phyloP scores from a whole-genome alignment of 2,888 invertebrate genomes.

The Diaprepes abbreviatus region DNA sequence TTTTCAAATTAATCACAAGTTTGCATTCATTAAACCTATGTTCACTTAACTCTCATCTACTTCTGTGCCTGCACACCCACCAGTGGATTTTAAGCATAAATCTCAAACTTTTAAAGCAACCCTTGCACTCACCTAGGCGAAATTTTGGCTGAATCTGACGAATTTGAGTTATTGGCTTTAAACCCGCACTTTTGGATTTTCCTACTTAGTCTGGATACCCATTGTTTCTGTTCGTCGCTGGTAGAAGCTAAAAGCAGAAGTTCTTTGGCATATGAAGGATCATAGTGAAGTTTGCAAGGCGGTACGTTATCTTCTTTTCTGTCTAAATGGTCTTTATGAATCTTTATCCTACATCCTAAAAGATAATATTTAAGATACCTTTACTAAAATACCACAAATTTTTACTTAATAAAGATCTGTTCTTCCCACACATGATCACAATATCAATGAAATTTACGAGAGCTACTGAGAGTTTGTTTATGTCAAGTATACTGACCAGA shows the following conservation, averaged over 20 bases:
- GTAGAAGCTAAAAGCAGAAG: slow-evolving; percentile 89
- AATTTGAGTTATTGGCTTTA: slow-evolving; percentile 82
- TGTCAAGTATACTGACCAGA: too few species aligned
- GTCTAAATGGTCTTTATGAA: slow-evolving; percentile 97
- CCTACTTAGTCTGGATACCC: slow-evolving; percentile 92
- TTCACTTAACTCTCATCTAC: slow-evolving; percentile 14
- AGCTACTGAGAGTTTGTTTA: too few species aligned
- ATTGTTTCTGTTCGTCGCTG: slow-evolving; percentile 90
- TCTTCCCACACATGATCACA: too few species aligned
- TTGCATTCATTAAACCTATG: background rate
- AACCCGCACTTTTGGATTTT: slow-evolving; percentile 95
- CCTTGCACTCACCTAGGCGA: slow-evolving; percentile 78
- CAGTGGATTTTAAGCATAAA: slow-evolving; percentile 3
- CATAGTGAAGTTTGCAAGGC: slow-evolving; percentile 96
- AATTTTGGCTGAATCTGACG: slow-evolving; percentile 77
- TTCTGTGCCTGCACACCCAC: background rate
- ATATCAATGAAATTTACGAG: too few species aligned
- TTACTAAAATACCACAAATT: too few species aligned
- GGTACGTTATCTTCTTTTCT: slow-evolving; percentile 87
- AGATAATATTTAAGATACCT: slow-evolving; percentile 38
- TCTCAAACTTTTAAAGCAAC: slow-evolving; percentile 7
- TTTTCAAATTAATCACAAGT: background rate
- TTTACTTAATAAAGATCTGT: too few species aligned
- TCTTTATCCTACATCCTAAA: slow-evolving; percentile 94
- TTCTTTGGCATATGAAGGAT: slow-evolving; percentile 94